A percentile compares a stretch with the other conserved stretches of the same genome.
Evolutionary conservation across 2,888 invertebrate species (phyloP).

Genomic region (Callyntrura sp.): DNA sequence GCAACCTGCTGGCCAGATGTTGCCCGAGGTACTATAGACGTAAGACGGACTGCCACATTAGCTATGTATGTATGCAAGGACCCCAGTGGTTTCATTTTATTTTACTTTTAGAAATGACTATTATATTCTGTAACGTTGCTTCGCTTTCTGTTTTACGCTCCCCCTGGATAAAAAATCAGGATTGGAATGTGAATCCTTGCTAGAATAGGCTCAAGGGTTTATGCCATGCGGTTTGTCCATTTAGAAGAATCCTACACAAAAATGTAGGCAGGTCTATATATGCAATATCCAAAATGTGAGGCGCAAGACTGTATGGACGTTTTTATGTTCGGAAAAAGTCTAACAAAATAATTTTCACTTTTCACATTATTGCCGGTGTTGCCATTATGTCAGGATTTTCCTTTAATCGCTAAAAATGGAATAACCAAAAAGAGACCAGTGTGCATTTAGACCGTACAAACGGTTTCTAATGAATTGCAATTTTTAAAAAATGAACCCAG

Average conservation of each 20-base stretch:
- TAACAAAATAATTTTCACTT: not conserved
- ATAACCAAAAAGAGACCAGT: conserved; percentile 20
- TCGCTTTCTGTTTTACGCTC: not conserved
- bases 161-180: conserved; percentile 16
- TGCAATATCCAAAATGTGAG: conserved; percentile 28
- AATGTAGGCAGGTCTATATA: not conserved
- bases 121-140: conserved; percentile 10
- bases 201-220: conserved; percentile 62
- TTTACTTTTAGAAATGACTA: conserved; percentile 25
- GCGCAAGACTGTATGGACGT: conserved; percentile 30
- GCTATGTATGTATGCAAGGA: conserved; percentile 28
- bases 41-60: conserved; percentile 14
- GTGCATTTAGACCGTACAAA: conserved; percentile 14
- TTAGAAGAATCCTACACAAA: conserved; percentile 24
- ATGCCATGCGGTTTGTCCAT: not conserved
- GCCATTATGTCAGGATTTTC: too few relatives aligned
- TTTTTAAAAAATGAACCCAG: conserved; percentile 64
- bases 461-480: conserved; percentile 73
- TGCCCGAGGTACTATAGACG: conserved; percentile 71
- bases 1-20: conserved; percentile 75
- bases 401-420: conserved; percentile 14
- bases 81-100: conserved; percentile 22
- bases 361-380: too few relatives aligned
- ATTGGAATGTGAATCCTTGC: conserved; percentile 73
- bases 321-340: not conserved